Conservation (phyloP, 2,113 vertebrate genomes). For the Myanophis thanlyinensis region DNA sequence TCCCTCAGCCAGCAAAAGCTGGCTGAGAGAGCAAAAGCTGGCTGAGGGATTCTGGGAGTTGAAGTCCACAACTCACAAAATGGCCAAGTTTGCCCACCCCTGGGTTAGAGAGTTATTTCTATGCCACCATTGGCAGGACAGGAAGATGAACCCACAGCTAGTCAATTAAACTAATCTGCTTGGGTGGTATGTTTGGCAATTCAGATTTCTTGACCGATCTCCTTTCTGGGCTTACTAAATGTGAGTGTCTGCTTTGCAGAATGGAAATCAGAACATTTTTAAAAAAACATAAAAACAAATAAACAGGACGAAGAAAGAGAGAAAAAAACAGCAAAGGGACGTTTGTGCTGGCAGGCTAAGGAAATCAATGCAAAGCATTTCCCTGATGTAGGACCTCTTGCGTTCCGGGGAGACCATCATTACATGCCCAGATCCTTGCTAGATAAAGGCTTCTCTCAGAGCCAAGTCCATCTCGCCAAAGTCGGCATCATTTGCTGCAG, state of each 20-base stretch:
- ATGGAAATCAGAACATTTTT: constrained; percentile 6
- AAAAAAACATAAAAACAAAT: neutral
- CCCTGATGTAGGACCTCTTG: constrained; percentile 47
- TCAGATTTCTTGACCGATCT: constrained; percentile 39
- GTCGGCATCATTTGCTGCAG: neutral
- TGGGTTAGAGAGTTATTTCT: neutral
- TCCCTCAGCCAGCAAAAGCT: too few relatives aligned
- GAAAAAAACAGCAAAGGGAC: constrained; percentile 38
- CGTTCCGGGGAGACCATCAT: constrained; percentile 37
- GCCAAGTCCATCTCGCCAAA: neutral
- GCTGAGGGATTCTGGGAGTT: too few relatives aligned
- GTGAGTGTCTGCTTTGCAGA: neutral
- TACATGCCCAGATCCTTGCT: constrained; percentile 4
- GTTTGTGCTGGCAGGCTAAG: constrained; percentile 8
- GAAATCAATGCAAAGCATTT: constrained; percentile 64
- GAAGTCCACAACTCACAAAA: too few relatives aligned
- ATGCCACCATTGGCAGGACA: neutral
- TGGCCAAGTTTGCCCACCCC: too few relatives aligned
- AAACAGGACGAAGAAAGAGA: constrained; percentile 12
- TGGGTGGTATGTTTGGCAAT: constrained; percentile 12
- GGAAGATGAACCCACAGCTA: neutral
- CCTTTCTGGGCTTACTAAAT: neutral
- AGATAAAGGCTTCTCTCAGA: neutral
- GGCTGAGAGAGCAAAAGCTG: too few relatives aligned
- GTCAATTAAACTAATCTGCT: neutral